Conservation (phyloP, 2,888 invertebrate species). For the Shargacucullia verbasci region DNA sequence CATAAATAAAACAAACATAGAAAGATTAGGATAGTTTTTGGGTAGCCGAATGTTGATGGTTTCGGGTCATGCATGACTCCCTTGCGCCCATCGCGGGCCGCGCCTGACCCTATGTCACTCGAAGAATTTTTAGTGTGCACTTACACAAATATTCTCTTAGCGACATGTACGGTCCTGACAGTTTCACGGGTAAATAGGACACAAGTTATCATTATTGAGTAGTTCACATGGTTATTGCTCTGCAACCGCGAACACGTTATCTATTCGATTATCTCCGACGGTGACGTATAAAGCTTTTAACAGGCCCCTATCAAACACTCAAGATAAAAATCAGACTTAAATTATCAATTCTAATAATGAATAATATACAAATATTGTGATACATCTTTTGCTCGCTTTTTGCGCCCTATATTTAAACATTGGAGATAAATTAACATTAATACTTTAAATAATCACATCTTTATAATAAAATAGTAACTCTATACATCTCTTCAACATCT, state of each 20-base stretch:
- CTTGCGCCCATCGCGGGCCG: too few relatives aligned
- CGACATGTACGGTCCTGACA: too few relatives aligned
- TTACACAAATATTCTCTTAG: too few relatives aligned
- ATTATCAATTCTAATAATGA: constrained; percentile 7
- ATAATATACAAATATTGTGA: constrained; percentile 18
- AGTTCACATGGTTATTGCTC: too few relatives aligned
- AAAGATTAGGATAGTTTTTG: too few relatives aligned
- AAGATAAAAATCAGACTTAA: constrained; percentile 28
- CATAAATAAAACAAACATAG: too few relatives aligned
- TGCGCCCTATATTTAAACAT: constrained; percentile 8
- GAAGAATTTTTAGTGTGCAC: too few relatives aligned
- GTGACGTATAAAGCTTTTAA: constrained; percentile 19
- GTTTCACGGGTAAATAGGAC: too few relatives aligned
- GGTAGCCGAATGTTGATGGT: too few relatives aligned
- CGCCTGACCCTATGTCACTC: too few relatives aligned
- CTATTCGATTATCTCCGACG: background rate
- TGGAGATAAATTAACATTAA: constrained; percentile 24
- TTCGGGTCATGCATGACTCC: too few relatives aligned
- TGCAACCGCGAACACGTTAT: constrained; percentile 14
- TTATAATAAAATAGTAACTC: constrained; percentile 19
- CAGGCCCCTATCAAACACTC: constrained; percentile 33
- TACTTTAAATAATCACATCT: constrained; percentile 50
- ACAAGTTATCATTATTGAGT: too few relatives aligned
- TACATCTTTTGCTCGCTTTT: constrained; percentile 8
- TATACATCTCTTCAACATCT: constrained; percentile 30